Percentiles rank a stretch among this genome's conserved stretches.
These are phyloP conservation scores for Notothenia rossii DNA, from an alignment of 2,113 vertebrate species.

Conservation along the genomic window DNA sequence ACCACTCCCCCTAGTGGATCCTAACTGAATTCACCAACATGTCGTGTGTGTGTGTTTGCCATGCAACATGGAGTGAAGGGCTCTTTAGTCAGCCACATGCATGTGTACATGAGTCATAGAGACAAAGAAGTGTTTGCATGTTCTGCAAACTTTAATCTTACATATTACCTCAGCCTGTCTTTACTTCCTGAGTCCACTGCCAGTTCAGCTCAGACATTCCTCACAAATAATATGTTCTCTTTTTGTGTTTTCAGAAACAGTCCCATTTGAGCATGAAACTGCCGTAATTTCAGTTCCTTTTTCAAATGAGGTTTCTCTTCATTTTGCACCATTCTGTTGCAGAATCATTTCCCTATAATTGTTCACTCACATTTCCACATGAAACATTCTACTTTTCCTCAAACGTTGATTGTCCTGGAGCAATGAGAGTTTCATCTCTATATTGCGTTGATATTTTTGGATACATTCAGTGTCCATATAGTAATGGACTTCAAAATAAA, in stretches of 20 bases:
- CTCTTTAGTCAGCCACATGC: neutral
- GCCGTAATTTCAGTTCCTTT: slow-evolving; percentile 61
- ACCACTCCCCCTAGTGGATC: slow-evolving; percentile 80
- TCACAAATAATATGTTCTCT: slow-evolving; percentile 38
- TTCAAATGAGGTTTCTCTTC: slow-evolving; percentile 64
- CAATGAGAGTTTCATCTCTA: slow-evolving; percentile 35
- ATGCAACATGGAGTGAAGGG: neutral
- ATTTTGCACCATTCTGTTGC: slow-evolving; percentile 48
- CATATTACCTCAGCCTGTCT: neutral
- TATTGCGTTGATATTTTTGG: slow-evolving; percentile 19
- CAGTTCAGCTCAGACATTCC: slow-evolving; percentile 32
- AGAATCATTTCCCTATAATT: slow-evolving; percentile 61
- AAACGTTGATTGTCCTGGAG: slow-evolving; percentile 42
- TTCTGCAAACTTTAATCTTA: no score
- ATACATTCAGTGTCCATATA: neutral
- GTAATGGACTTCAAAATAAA: slow-evolving; percentile 38
- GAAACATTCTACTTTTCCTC: slow-evolving; percentile 9
- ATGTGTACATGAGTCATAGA: neutral
- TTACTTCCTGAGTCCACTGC: slow-evolving; percentile 1
- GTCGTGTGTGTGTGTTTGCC: neutral
- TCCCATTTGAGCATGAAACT: slow-evolving; percentile 54
- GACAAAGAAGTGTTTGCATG: neutral
- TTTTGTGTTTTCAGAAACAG: slow-evolving; percentile 51
- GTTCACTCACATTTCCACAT: slow-evolving; percentile 45
- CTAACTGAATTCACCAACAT: slow-evolving; percentile 18